Evolutionary conservation across 1,140 invertebrate genomes (phyloP).

Genomic region (Pseudachorutes palmiensis): DNA sequence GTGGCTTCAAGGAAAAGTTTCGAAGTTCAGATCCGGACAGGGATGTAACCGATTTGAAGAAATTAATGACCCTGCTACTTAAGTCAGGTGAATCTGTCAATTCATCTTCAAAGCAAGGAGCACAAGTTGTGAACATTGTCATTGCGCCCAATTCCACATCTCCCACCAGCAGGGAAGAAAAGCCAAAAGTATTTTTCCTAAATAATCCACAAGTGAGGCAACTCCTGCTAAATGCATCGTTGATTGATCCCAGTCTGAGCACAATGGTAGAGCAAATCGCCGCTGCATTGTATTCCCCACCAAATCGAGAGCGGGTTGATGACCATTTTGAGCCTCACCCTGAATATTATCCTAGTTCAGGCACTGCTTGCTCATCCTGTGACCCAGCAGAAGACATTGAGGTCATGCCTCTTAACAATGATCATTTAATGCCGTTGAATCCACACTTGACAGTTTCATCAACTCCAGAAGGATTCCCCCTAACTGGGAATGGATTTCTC

Average conservation of each 20-base stretch:
- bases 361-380: background rate
- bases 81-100: conserved; percentile 10
- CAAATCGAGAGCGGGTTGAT: background rate
- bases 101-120: conserved; percentile 21
- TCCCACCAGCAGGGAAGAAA: background rate
- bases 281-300: conserved; percentile 20
- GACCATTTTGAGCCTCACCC: background rate
- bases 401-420: background rate
- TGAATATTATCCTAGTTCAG: no score
- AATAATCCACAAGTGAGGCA: conserved; percentile 37
- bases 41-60: conserved; percentile 35
- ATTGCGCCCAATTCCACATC: conserved; percentile 29
- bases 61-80: conserved; percentile 33
- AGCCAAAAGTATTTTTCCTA: conserved; percentile 35
- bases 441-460: conserved; percentile 8
- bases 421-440: background rate
- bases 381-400: conserved; percentile 4
- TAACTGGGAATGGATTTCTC: conserved; percentile 28
- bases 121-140: conserved; percentile 36
- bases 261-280: conserved; percentile 35
- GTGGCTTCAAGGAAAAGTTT: conserved; percentile 5
- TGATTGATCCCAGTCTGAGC: conserved; percentile 27
- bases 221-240: conserved; percentile 29
- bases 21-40: conserved; percentile 28
- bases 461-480: conserved; percentile 34